phyloP scores from a whole-genome alignment of 2,113 vertebrate genomes.

The Semicossyphus pulcher region DNA sequence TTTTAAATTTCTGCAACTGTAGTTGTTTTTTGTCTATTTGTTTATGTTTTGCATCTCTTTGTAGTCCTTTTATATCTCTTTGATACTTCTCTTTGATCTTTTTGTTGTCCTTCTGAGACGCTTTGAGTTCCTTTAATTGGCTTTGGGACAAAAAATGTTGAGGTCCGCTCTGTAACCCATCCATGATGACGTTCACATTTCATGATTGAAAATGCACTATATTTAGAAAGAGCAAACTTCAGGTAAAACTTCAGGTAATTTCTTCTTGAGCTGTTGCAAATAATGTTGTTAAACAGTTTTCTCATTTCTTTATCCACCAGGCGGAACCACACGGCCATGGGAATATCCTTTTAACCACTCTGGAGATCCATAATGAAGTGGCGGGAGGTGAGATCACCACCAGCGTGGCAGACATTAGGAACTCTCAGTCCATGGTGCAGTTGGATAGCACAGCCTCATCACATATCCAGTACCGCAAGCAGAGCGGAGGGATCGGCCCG shows the following conservation, averaged over 20 bases:
- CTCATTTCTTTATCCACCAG: conserved; percentile 69
- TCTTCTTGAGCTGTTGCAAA: background rate
- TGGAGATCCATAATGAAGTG: conserved; percentile 96
- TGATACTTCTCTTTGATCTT: background rate
- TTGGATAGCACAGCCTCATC: conserved; percentile 90
- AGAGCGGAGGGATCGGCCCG: conserved; percentile 83
- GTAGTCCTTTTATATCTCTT: background rate
- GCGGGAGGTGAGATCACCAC: conserved; percentile 89
- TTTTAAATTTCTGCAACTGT: background rate
- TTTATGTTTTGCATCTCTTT: background rate
- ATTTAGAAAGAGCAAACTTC: background rate
- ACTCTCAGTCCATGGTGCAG: conserved; percentile 93
- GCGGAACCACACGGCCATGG: conserved; percentile 89
- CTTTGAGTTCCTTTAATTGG: background rate
- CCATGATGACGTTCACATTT: too few species aligned
- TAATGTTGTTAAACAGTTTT: conserved; percentile 7
- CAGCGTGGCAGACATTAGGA: conserved; percentile 88
- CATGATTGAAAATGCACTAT: conserved; percentile 3
- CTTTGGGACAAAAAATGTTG: background rate
- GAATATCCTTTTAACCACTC: conserved; percentile 91
- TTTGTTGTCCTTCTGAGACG: background rate
- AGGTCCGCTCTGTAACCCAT: too few species aligned
- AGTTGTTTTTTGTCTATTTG: background rate
- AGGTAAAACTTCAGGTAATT: background rate
- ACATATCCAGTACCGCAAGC: conserved; percentile 94